phyloP scores from a whole-genome alignment of 2,113 vertebrate genomes.

The Phylloscopus whistleri region DNA sequence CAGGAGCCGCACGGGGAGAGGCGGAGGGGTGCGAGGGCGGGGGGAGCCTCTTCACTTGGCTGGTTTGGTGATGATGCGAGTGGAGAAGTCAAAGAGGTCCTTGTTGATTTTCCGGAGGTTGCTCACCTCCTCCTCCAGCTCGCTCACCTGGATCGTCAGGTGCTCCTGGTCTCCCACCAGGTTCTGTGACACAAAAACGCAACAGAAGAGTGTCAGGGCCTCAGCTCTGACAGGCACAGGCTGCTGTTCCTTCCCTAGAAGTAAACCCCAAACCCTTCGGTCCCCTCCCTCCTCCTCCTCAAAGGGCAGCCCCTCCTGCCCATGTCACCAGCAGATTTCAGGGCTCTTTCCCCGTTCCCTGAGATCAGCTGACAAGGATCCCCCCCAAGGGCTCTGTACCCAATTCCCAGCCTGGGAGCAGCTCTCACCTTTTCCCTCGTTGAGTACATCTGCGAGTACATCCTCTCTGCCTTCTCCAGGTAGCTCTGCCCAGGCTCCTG shows the following conservation, averaged over 20 bases:
- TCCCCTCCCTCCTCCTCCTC: not conserved
- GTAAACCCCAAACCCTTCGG: accelerated
- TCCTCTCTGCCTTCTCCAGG: conserved; percentile 79
- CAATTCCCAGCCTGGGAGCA: not conserved
- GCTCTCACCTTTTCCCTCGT: conserved; percentile 88
- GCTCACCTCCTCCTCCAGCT: conserved; percentile 90
- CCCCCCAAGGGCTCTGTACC: not conserved
- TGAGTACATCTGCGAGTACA: conserved; percentile 77
- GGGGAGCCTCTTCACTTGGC: conserved; percentile 64
- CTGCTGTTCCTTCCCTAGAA: not conserved
- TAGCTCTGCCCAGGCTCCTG: conserved; percentile 84
- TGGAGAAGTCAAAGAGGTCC: conserved; percentile 92
- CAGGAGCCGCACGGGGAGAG: not conserved
- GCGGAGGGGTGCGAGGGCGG: not conserved
- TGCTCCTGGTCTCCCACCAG: conserved; percentile 88
- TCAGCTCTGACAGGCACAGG: not conserved
- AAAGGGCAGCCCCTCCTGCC: not conserved
- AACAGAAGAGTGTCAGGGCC: not conserved
- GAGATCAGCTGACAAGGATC: not conserved
- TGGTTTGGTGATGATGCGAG: conserved; percentile 85
- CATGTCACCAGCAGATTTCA: accelerated
- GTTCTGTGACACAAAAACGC: conserved; percentile 65
- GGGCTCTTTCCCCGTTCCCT: accelerated
- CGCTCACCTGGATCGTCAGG: conserved; percentile 83
- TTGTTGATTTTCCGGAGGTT: conserved; percentile 94